Percentiles rank a stretch among this genome's conserved stretches.
Conservation (phyloP, 2,113 vertebrate species). For the Ceratotherium simum region DNA sequence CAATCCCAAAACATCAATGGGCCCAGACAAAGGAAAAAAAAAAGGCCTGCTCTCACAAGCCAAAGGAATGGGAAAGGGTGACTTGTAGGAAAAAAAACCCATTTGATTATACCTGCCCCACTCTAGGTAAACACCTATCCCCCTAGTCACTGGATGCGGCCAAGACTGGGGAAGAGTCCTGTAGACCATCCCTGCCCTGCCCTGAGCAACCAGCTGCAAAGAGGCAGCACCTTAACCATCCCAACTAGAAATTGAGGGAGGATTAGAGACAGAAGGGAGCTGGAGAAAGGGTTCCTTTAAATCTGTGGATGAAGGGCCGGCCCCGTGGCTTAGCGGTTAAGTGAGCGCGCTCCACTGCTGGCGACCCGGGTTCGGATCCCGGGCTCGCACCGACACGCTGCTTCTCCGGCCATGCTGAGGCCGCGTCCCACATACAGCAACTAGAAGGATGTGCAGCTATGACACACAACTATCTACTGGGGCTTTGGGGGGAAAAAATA, state of each 20-base stretch:
- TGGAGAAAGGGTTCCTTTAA: background rate
- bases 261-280: background rate
- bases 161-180: background rate
- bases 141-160: background rate
- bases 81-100: background rate
- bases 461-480: too few relatives aligned
- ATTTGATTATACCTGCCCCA: background rate
- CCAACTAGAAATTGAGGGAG: background rate
- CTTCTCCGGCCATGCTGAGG: too few relatives aligned
- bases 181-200: background rate
- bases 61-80: background rate
- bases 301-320: background rate
- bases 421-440: too few relatives aligned
- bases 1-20: background rate
- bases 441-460: too few relatives aligned
- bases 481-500: too few relatives aligned
- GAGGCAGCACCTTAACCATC: background rate
- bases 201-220: background rate
- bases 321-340: too few relatives aligned
- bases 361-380: too few relatives aligned
- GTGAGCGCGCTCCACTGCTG: too few relatives aligned
- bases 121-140: background rate
- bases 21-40: background rate
- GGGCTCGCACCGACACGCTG: too few relatives aligned
- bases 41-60: background rate